These are phyloP conservation scores for Nibea coibor DNA, from an alignment of 2,113 vertebrate genomes.

Conservation along the genomic window DNA sequence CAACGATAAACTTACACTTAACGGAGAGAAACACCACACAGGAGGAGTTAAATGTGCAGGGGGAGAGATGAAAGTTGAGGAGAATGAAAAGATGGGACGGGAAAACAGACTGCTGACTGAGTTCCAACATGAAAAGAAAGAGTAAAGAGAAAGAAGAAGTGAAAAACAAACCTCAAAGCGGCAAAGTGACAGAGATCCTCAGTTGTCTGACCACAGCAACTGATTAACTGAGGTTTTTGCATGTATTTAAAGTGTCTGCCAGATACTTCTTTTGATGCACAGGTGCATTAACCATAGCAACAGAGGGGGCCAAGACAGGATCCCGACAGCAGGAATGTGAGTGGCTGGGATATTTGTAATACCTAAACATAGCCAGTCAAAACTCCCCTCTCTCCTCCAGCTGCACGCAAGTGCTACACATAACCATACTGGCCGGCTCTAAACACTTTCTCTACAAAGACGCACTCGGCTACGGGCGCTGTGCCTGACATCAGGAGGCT, in stretches of 20 bases:
- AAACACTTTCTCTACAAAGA: constrained; percentile 67
- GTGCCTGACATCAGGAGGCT: constrained; percentile 48
- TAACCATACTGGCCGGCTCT: constrained; percentile 56
- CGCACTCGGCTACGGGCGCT: constrained; percentile 41
- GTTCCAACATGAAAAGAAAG: background rate
- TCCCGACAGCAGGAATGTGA: constrained; percentile 73
- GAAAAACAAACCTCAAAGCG: background rate
- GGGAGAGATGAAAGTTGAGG: background rate
- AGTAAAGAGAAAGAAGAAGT: background rate
- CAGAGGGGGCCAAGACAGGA: constrained; percentile 60
- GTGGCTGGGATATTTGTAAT: constrained; percentile 80
- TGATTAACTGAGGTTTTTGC: constrained; percentile 2
- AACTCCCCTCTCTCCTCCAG: constrained; percentile 69
- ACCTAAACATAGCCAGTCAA: constrained; percentile 82
- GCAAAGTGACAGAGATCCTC: constrained; percentile 3
- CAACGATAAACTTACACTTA: constrained; percentile 43
- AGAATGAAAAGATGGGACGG: background rate
- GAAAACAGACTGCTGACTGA: background rate
- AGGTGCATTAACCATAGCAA: constrained; percentile 77
- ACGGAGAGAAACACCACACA: constrained; percentile 13
- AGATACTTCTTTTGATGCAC: constrained; percentile 59
- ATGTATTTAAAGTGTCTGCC: constrained; percentile 37
- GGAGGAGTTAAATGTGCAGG: constrained; percentile 3
- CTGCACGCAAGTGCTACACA: constrained; percentile 76
- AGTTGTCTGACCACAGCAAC: background rate